Percentiles rank a stretch among this genome's conserved stretches.
These are phyloP conservation scores for Salticus scenicus DNA, from an alignment of 2,888 invertebrate genomes.

Conservation along the genomic window DNA sequence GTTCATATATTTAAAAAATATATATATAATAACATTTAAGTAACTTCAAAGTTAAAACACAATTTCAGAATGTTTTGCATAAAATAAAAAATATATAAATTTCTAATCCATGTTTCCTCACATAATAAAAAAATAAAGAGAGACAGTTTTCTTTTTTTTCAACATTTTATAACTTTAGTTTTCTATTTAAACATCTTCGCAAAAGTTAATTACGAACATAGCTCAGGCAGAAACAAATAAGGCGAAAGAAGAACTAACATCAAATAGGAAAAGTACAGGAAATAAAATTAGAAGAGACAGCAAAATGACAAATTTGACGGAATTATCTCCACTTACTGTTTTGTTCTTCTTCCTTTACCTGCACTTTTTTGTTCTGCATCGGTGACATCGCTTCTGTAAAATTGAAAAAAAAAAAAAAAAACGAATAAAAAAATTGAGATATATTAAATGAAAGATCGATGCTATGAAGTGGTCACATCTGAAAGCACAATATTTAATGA, in stretches of 20 bases:
- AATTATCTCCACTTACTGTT: slow-evolving; percentile 53
- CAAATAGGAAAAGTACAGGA: slow-evolving; percentile 38
- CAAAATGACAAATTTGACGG: not conserved
- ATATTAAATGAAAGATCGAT: slow-evolving; percentile 51
- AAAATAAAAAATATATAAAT: too few relatives aligned
- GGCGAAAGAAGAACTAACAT: not conserved
- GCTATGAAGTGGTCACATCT: slow-evolving; percentile 47
- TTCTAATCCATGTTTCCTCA: too few relatives aligned
- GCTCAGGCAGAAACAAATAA: slow-evolving; percentile 29
- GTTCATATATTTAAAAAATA: too few relatives aligned
- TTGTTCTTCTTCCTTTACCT: slow-evolving; percentile 25
- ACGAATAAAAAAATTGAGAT: slow-evolving; percentile 54
- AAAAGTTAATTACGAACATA: slow-evolving; percentile 31
- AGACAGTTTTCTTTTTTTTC: too few relatives aligned
- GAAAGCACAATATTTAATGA: slow-evolving; percentile 11
- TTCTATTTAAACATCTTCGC: not conserved
- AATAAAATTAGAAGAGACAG: not conserved
- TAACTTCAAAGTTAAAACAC: too few relatives aligned
- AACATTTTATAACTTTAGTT: too few relatives aligned
- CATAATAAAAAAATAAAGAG: too few relatives aligned
- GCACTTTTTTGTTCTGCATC: slow-evolving; percentile 38
- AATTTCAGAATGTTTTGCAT: too few relatives aligned
- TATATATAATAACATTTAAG: too few relatives aligned
- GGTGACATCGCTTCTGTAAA: slow-evolving; percentile 40
- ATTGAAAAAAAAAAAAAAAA: slow-evolving; percentile 50